Conservation (phyloP, 2,797 vertebrate genomes). For the Rallus crepitans region DNA sequence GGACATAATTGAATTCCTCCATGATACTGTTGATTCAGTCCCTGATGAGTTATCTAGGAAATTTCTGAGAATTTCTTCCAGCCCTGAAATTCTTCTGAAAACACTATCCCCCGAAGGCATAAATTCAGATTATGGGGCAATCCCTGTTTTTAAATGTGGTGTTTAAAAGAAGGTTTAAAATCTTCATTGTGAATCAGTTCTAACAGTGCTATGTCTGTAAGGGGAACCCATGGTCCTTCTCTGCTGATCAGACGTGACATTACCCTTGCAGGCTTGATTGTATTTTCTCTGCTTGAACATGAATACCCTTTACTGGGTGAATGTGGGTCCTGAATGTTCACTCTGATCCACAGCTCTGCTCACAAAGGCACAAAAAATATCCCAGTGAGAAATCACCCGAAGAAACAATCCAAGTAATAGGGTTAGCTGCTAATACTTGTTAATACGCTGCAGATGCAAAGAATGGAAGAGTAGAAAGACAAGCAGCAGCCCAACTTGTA, state of each 20-base stretch:
- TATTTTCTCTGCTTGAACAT: neutral
- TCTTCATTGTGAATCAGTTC: neutral
- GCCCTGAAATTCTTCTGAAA: neutral
- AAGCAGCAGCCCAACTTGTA: neutral
- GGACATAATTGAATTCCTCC: neutral
- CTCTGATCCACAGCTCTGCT: neutral
- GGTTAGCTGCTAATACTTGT: neutral
- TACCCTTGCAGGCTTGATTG: neutral
- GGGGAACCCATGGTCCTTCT: accelerated
- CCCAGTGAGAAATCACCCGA: neutral
- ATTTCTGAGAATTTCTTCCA: neutral
- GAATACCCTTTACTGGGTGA: neutral
- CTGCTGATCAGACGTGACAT: neutral
- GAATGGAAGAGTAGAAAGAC: neutral
- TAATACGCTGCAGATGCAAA: neutral
- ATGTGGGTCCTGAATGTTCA: neutral
- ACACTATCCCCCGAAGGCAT: neutral
- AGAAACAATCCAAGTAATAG: neutral
- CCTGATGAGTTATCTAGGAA: neutral
- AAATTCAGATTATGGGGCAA: neutral
- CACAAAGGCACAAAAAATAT: neutral
- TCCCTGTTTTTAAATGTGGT: neutral
- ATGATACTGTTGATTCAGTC: neutral
- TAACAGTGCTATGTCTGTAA: neutral
- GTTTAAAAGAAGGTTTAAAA: neutral